Evolutionary conservation across 2,888 invertebrate genomes (phyloP).

Genomic region (Oligia strigilis): DNA sequence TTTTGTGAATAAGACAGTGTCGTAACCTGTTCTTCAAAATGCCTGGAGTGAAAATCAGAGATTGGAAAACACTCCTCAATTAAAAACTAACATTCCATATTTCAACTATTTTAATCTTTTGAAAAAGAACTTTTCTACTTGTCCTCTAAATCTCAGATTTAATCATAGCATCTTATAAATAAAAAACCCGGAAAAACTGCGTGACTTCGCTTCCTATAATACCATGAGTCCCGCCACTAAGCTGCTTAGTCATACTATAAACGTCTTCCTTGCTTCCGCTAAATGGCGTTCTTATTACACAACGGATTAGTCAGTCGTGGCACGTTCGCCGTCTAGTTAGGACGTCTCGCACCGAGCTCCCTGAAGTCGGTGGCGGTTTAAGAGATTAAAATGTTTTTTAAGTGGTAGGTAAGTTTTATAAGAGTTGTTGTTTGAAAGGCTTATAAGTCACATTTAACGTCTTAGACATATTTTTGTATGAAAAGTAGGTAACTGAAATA

Average conservation of each 20-base stretch:
- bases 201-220: conserved; percentile 1
- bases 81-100: not conserved
- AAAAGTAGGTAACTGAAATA: not conserved
- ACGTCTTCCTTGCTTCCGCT: conserved; percentile 33
- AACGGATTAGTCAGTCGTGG: conserved; percentile 46
- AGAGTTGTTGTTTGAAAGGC: not conserved
- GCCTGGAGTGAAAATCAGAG: not conserved
- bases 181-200: conserved; percentile 1
- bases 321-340: conserved; percentile 47
- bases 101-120: not conserved
- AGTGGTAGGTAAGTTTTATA: not conserved
- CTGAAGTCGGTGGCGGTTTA: conserved; percentile 6
- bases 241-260: conserved; percentile 38
- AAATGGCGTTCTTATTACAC: conserved; percentile 53
- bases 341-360: conserved; percentile 11
- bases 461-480: not conserved
- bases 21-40: not conserved
- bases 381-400: conserved; percentile 31
- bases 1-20: not conserved
- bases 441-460: not conserved
- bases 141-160: not conserved
- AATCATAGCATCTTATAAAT: not conserved
- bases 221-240: conserved; percentile 23
- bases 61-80: not conserved
- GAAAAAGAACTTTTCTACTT: not conserved